Evolutionary conservation across 2,888 invertebrate species (phyloP).

Genomic region (Chironomus tentans): DNA sequence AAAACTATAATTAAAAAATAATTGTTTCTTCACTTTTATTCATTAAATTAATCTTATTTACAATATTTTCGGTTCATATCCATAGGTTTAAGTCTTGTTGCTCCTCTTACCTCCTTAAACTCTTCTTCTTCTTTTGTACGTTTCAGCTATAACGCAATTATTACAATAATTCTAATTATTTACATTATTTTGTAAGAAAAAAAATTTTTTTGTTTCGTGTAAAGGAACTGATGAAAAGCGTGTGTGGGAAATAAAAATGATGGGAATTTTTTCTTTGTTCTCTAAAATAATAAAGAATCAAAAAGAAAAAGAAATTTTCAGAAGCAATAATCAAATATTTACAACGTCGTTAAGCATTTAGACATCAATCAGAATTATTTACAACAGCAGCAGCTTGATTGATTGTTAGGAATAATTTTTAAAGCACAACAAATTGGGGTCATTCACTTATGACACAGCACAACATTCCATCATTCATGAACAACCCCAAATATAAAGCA

Average conservation of each 20-base stretch:
- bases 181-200: background rate
- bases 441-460: background rate
- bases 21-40: too few relatives aligned
- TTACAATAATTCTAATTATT: too few relatives aligned
- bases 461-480: background rate
- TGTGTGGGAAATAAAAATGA: background rate
- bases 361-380: too few relatives aligned
- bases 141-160: background rate
- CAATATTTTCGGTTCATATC: too few relatives aligned
- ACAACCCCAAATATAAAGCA: background rate
- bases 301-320: background rate
- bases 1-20: too few relatives aligned
- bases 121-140: background rate
- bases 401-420: too few relatives aligned
- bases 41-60: too few relatives aligned
- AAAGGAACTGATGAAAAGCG: background rate
- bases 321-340: background rate
- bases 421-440: too few relatives aligned
- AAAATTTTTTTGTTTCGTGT: background rate
- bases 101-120: too few relatives aligned
- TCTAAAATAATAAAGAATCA: constrained; percentile 12
- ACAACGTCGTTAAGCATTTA: constrained; percentile 10
- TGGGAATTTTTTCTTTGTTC: background rate
- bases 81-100: too few relatives aligned
- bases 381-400: background rate